phyloP scores from a whole-genome alignment of 1,140 invertebrate species.

The Brachionus paranguensis region DNA sequence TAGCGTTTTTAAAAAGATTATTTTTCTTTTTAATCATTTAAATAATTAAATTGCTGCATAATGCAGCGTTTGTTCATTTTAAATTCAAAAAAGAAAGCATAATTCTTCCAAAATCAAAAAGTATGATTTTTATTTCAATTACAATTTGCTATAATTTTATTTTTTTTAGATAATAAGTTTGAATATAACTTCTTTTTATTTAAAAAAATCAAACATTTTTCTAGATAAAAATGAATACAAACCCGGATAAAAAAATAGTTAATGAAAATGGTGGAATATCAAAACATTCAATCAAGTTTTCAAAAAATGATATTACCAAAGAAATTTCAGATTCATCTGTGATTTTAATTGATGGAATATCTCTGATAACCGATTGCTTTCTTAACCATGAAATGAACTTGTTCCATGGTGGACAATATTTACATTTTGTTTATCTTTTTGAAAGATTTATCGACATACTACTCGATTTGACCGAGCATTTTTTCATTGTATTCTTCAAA shows the following conservation, averaged over 20 bases:
- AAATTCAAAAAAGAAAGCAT: too few species aligned
- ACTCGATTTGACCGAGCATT: background rate
- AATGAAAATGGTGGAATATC: background rate
- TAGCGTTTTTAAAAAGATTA: too few species aligned
- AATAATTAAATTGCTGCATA: too few species aligned
- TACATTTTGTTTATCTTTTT: slow-evolving; percentile 11
- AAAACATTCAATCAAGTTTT: background rate
- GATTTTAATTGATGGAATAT: slow-evolving; percentile 14
- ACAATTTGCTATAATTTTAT: too few species aligned
- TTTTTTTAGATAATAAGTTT: too few species aligned
- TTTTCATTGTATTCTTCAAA: background rate
- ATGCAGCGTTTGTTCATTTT: too few species aligned
- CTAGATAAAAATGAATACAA: background rate
- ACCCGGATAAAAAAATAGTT: background rate
- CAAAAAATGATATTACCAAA: background rate
- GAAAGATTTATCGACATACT: background rate
- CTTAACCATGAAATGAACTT: background rate
- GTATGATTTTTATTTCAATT: too few species aligned
- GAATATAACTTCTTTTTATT: too few species aligned
- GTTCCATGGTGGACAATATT: background rate
- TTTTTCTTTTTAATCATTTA: too few species aligned
- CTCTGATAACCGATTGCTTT: background rate
- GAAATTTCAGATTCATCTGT: background rate
- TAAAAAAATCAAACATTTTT: too few species aligned
- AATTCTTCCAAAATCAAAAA: too few species aligned